phyloP scores from a whole-genome alignment of 2,113 vertebrate species.

The Neofelis nebulosa region DNA sequence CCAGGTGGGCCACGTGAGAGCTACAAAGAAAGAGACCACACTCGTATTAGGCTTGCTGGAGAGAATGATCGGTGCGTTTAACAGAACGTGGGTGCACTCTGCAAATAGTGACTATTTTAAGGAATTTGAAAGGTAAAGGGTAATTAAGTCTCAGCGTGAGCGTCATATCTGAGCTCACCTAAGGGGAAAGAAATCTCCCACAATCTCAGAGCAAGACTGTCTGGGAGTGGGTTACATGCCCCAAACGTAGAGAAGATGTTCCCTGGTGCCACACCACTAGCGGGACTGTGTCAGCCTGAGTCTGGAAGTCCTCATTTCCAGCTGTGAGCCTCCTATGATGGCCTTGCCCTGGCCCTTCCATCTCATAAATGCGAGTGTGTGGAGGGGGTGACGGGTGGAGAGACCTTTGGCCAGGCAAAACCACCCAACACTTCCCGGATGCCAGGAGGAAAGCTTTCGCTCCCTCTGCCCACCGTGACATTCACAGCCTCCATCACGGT shows the following conservation, averaged over 20 bases:
- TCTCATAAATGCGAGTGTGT: rapidly evolving
- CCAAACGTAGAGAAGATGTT: neutral
- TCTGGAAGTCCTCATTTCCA: neutral
- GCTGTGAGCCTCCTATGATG: rapidly evolving
- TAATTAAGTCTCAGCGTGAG: conserved; percentile 46
- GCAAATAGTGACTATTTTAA: conserved; percentile 44
- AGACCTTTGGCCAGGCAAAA: neutral
- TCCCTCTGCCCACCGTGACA: neutral
- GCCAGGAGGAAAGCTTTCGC: neutral
- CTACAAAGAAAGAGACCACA: neutral
- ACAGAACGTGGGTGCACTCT: neutral
- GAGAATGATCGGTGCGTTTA: neutral
- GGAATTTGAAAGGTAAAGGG: conserved; percentile 52
- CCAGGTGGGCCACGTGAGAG: neutral
- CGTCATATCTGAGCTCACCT: conserved; percentile 21
- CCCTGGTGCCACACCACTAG: neutral
- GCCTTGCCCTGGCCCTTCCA: neutral
- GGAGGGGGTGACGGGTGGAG: neutral
- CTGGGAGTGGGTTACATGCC: neutral
- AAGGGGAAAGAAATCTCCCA: neutral
- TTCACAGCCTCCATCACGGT: rapidly evolving
- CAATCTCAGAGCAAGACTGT: neutral
- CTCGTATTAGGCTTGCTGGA: neutral
- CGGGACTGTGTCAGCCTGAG: neutral
- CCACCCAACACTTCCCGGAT: neutral